These are phyloP conservation scores for Neomorphus geoffroyi DNA, from an alignment of 2,797 vertebrate genomes.

Conservation along the genomic window DNA sequence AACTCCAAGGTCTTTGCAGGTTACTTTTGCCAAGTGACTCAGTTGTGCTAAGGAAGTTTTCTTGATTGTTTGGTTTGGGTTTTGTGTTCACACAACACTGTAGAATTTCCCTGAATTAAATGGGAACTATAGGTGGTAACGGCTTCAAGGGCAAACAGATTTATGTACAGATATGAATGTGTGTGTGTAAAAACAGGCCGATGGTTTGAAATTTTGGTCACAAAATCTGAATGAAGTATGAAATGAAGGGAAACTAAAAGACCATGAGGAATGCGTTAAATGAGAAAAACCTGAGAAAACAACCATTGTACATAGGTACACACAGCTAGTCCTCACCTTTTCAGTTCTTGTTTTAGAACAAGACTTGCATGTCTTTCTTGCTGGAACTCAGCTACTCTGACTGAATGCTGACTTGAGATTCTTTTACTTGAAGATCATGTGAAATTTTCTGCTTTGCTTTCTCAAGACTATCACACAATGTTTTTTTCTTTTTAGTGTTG, in stretches of 20 bases:
- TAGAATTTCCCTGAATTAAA: not conserved
- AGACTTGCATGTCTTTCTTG: constrained; percentile 89
- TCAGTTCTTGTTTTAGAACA: constrained; percentile 92
- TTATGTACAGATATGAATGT: no score
- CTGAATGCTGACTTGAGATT: constrained; percentile 89
- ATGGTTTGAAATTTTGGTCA: not conserved
- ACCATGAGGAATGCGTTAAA: not conserved
- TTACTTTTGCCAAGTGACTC: not conserved
- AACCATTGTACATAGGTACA: not conserved
- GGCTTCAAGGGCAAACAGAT: not conserved
- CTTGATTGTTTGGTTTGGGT: not conserved
- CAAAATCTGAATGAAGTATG: not conserved
- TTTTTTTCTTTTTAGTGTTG: constrained; percentile 88
- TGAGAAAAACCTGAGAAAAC: not conserved
- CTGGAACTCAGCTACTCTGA: constrained; percentile 87
- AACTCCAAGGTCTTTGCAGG: not conserved
- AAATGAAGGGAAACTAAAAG: not conserved
- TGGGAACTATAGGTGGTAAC: not conserved
- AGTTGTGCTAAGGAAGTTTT: not conserved
- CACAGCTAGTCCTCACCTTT: constrained; percentile 79
- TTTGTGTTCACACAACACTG: no score
- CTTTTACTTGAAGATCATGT: constrained; percentile 91
- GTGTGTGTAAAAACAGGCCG: accelerated
- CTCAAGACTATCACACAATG: constrained; percentile 90
- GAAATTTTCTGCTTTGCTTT: constrained; percentile 86